A percentile compares a stretch with the other conserved stretches of the same genome.
Evolutionary conservation across 2,113 vertebrate species (phyloP).

Genomic region (Coreoperca whiteheadi): DNA sequence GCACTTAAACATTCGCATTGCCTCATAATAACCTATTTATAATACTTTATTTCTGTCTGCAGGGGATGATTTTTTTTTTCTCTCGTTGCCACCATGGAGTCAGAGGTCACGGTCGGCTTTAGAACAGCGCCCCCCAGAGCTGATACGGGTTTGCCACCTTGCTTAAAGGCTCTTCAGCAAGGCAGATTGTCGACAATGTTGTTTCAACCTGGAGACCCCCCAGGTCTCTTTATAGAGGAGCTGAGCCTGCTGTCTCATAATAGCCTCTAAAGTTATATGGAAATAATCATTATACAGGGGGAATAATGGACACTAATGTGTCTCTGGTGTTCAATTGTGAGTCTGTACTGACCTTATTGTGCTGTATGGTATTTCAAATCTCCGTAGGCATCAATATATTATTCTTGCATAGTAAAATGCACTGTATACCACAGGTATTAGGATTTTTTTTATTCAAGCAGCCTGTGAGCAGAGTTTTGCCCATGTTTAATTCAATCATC

Average conservation of each 20-base stretch:
- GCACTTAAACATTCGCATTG: not conserved
- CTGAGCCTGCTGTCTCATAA: slow-evolving; percentile 21
- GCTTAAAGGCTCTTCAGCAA: not conserved
- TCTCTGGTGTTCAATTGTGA: not conserved
- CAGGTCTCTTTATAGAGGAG: slow-evolving; percentile 20
- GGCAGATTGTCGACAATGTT: not conserved
- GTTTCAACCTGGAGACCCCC: not conserved
- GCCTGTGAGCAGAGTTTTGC: not conserved
- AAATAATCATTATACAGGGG: slow-evolving; percentile 13
- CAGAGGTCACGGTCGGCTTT: slow-evolving; percentile 23
- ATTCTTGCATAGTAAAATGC: not conserved
- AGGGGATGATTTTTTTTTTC: not conserved
- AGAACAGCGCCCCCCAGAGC: slow-evolving; percentile 43
- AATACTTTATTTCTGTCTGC: not conserved
- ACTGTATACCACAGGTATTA: not conserved
- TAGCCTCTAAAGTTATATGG: slow-evolving; percentile 25
- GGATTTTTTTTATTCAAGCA: not conserved
- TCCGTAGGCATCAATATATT: not conserved
- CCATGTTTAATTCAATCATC: not conserved
- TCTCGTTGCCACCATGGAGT: not conserved
- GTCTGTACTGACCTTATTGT: not conserved
- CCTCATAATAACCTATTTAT: not conserved
- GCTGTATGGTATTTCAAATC: not conserved
- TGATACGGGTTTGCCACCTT: not conserved
- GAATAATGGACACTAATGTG: not conserved